Conservation (phyloP, 53 echinoderm and acorn worm species). For the Arbacia lixula region DNA sequence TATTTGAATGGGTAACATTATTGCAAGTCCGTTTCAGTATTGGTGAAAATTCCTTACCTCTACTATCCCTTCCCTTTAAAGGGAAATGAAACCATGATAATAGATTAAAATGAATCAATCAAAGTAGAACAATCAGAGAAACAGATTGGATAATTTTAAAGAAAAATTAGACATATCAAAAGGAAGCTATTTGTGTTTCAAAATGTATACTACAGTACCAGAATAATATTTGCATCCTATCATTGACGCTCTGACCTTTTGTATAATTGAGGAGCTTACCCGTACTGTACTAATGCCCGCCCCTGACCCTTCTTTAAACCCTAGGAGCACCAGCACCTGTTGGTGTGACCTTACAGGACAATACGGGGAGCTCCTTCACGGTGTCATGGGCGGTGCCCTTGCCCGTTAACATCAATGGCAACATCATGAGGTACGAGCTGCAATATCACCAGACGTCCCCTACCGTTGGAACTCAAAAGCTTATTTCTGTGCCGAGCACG, state of each 20-base stretch:
- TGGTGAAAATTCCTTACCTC: no score
- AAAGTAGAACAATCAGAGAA: no score
- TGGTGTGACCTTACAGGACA: not conserved
- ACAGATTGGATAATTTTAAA: no score
- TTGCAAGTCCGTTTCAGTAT: no score
- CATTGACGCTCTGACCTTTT: no score
- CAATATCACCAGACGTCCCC: conserved; percentile 8
- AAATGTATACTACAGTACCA: not conserved
- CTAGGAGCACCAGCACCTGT: conserved; percentile 5
- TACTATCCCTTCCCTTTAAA: no score
- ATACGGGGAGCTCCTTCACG: not conserved
- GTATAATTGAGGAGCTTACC: no score
- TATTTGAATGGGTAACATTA: no score
- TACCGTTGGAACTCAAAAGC: not conserved
- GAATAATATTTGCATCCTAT: no score
- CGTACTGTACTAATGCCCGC: not conserved
- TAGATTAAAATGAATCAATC: no score
- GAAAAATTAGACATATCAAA: no score
- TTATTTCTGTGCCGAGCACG: not conserved
- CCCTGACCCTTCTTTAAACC: not conserved
- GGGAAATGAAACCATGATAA: no score
- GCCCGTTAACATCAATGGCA: conserved; percentile 7
- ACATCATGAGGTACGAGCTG: conserved; percentile 2
- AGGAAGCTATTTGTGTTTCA: not conserved
- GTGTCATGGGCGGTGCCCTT: not conserved